A percentile compares a stretch with the other conserved stretches of the same genome.
These are phyloP conservation scores for Seriola aureovittata DNA, from an alignment of 2,113 vertebrate species.

Conservation along the genomic window DNA sequence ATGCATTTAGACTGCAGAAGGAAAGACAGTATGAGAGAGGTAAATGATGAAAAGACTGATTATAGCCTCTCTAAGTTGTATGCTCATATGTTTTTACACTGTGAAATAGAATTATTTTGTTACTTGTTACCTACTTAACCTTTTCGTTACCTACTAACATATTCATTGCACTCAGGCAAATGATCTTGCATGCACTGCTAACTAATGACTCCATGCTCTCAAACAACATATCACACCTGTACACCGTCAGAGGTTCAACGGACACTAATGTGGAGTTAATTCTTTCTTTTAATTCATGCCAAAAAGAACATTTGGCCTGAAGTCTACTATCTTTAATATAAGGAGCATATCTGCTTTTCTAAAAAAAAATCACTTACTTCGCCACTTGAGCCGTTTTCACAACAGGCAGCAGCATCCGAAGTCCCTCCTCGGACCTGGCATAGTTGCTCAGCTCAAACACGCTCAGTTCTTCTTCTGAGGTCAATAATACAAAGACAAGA, in stretches of 20 bases:
- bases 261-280: no score
- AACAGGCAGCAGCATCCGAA: constrained; percentile 70
- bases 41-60: neutral
- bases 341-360: neutral
- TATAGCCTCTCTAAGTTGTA: no score
- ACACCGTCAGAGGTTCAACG: no score
- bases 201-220: no score
- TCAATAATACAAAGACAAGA: constrained; percentile 73
- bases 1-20: constrained; percentile 59
- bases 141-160: no score
- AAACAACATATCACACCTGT: no score
- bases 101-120: no score
- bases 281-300: no score
- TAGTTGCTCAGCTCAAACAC: constrained; percentile 70
- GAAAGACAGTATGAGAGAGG: neutral
- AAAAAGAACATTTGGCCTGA: neutral
- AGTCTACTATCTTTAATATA: neutral
- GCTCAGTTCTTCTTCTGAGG: constrained; percentile 71
- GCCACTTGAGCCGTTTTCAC: constrained; percentile 63
- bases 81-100: no score
- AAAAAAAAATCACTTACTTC: constrained; percentile 51
- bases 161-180: no score
- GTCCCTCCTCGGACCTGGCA: constrained; percentile 69
- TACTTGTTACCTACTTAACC: no score
- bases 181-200: no score